Conservation (phyloP, 2,113 vertebrate species). For the Forbesichthys papilliferus region DNA sequence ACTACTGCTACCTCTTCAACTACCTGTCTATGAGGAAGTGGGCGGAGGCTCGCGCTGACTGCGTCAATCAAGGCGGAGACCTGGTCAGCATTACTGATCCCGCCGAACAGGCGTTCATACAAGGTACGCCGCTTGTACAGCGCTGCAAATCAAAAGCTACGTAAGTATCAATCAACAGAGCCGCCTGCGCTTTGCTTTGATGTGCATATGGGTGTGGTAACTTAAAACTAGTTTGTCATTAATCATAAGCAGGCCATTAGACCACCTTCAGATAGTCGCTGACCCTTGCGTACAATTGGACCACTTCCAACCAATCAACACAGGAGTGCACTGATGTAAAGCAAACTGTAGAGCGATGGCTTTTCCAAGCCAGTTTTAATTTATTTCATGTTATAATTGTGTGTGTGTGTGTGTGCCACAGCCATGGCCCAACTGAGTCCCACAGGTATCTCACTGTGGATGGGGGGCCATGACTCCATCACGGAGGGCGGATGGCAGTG, state of each 20-base stretch:
- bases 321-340: no score
- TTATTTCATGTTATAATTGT: not conserved
- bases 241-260: no score
- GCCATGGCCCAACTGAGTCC: conserved; percentile 65
- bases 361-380: no score
- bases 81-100: conserved; percentile 77
- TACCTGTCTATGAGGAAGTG: conserved; percentile 70
- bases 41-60: conserved; percentile 76
- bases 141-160: not conserved
- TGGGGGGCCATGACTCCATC: conserved; percentile 76
- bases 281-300: no score
- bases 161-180: not conserved
- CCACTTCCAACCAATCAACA: no score
- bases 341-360: no score
- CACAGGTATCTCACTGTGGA: conserved; percentile 77
- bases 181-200: no score
- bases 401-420: conserved; percentile 30
- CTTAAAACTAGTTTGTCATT: no score
- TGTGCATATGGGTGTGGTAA: no score
- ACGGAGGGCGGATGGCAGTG: conserved; percentile 79
- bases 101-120: conserved; percentile 73
- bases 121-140: conserved; percentile 43
- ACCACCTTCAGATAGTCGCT: no score
- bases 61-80: conserved; percentile 76
- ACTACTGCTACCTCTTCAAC: conserved; percentile 79